Evolutionary conservation across 2,888 invertebrate species (phyloP), one percentile per base, ranked within the genome.

Genomic region (Plebejus argus): DNA sequence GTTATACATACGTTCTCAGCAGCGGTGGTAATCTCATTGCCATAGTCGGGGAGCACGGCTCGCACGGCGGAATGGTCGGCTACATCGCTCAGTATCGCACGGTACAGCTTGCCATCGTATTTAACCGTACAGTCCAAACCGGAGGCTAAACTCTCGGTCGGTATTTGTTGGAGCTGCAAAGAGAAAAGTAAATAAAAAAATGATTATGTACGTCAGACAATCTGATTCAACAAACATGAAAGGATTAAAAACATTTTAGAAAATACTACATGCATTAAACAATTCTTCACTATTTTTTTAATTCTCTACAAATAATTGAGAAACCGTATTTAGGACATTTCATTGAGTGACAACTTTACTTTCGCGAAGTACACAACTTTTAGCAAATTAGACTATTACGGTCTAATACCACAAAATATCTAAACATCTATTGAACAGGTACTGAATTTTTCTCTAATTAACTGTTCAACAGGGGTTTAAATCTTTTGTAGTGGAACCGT

Each of bases 61-160:
- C 81, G 83, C 5, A 94, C 85, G 6, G 87, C 86, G 5, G 81
- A 79, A 0, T 84, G 80, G 78, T 91, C 90, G 0, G 90, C 81
- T 0, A 86, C 86, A 72, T 91, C 90, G 66, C 84, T 84, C 1
- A 94, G 81, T 78, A 93, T 90, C 12, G 93, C 92, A 78, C 94
- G 91, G 82, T 87, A 90, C 81, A 93, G 88, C 80, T 89, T 88
- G 53, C 82, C 89, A 0, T 89, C 89, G 82, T 90, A 89, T 20
- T 86, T 87, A 79, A 93, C 85, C 0, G 94, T 91, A 85, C 94
- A 94, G 81, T 94, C 91, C 20, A 89, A 85, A 76, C 91, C 94
- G 3, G 90, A 89, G 0, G 84, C 79, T 1, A 94, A 82, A 18
- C 85, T 87, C 1, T 93, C 93, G 0, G 87, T 83, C 0, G 84